A percentile compares a stretch with the other conserved stretches of the same genome.
Conservation (phyloP, 2,797 vertebrate genomes). For the Meriones psammophilus region DNA sequence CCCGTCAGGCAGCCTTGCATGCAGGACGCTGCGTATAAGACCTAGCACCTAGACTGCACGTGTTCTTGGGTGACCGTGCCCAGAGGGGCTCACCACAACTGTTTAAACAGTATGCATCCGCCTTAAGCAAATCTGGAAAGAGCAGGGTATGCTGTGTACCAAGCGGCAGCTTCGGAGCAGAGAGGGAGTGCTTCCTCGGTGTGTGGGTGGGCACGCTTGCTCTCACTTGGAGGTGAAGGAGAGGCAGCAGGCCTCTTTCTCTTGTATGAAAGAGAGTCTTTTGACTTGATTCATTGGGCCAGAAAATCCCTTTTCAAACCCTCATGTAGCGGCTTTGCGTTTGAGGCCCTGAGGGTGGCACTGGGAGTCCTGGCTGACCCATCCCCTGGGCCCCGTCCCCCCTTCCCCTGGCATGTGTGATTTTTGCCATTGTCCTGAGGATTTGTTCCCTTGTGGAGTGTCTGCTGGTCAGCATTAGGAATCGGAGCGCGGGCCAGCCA, state of each 20-base stretch:
- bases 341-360: background rate
- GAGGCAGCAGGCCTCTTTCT: conserved; percentile 25
- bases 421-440: conserved; percentile 60
- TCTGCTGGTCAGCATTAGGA: conserved; percentile 33
- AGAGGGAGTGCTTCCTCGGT: background rate
- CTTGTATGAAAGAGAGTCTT: conserved; percentile 68
- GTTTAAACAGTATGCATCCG: background rate
- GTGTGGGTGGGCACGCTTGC: background rate
- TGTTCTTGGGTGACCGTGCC: background rate
- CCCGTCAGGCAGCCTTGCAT: background rate
- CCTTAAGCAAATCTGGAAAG: conserved; percentile 29
- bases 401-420: conserved; percentile 25
- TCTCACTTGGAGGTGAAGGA: conserved; percentile 41
- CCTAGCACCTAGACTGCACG: background rate
- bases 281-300: conserved; percentile 68
- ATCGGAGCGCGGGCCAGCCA: conserved; percentile 24
- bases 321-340: conserved; percentile 69
- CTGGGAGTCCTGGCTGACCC: background rate
- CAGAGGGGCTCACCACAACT: background rate
- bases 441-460: conserved; percentile 45
- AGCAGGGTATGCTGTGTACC: background rate
- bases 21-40: background rate
- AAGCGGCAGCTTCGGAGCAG: conserved; percentile 2
- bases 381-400: background rate
- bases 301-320: conserved; percentile 80